Evolutionary conservation across 2,113 vertebrate genomes (phyloP), one percentile per base, ranked within the genome.

Genomic region (Notechis scutatus): DNA sequence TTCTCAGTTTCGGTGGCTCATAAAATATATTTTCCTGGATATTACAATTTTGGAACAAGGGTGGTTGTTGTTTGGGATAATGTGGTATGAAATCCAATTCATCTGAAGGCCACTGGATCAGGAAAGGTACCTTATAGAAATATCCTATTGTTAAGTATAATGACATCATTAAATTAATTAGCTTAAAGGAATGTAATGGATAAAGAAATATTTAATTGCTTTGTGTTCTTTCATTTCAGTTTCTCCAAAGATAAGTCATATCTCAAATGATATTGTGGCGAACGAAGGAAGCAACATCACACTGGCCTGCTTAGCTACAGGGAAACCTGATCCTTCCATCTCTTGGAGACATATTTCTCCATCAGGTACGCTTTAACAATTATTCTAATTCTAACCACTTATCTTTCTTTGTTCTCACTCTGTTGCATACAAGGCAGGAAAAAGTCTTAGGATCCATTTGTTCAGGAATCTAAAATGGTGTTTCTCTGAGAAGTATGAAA

Each of bases 331-430:
- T 95, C 99, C 99, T 50, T 98, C 98, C 95, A 99, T 99, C 95
- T 99, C 98, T 93, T 99, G 99, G 99, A 98, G 98, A 96, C 99
- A 99, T 95, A 99, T 99, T 98, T 99, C 99, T 94, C 99, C 99
- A 42, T 99, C 98, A 88, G 99, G 99, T 99, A 97, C 98, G 98
- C 93, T 2, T 81, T 74, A 15, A 20, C 74, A 23, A 59, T 2
- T 29, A 0, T 3, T 1, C 23, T 5, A 0, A 4, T 23, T 0
- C 39, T 57, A 54, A 88, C 21, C 2, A 9, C 0, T 2, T 3
- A 4, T 4, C 11, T 26, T 6, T 59, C 52, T n/a, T 47, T 90
- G 88, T 91, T 91, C 74, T 39, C 1, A 34, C 39, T 9, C 23
- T 12, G 29, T 85, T 93, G 20, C 4, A 69, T 5, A 69, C 50